Evolutionary conservation across 64 coral and sea anemone species (phyloP).

Genomic region (Stylophora pistillata): DNA sequence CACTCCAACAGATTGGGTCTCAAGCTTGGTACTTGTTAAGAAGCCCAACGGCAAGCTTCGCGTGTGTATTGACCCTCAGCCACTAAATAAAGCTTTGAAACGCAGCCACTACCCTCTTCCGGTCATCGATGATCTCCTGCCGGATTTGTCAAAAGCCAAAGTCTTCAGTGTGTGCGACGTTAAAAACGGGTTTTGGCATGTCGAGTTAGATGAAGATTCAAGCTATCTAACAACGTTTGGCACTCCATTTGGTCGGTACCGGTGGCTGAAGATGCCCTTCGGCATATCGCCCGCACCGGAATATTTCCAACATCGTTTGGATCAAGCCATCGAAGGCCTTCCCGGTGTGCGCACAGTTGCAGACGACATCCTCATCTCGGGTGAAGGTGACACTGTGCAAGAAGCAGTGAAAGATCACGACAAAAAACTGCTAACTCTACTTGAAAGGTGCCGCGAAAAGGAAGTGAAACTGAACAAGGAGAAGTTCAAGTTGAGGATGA

Average conservation of each 20-base stretch:
- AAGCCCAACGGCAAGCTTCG: constrained; percentile 19
- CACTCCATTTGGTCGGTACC: neutral
- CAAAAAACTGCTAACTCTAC: constrained; percentile 3
- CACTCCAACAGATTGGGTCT: constrained; percentile 16
- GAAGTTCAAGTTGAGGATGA: too few species aligned
- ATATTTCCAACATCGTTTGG: neutral
- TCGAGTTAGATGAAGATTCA: neutral
- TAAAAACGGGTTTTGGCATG: constrained; percentile 15
- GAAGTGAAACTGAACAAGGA: constrained; percentile 18
- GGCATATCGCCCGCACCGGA: neutral
- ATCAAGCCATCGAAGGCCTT: neutral
- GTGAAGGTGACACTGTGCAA: neutral
- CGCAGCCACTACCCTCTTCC: neutral
- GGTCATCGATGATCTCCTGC: neutral
- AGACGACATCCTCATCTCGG: neutral
- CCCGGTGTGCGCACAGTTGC: neutral
- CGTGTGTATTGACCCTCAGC: constrained; percentile 27
- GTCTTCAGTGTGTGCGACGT: neutral
- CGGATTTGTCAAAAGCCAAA: neutral
- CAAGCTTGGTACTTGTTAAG: constrained; percentile 13
- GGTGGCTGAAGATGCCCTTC: neutral
- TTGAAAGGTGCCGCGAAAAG: constrained; percentile 9
- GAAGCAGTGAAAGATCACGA: neutral
- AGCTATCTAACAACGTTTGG: constrained; percentile 1
- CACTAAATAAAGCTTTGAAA: neutral